A percentile compares a stretch with the other conserved stretches of the same genome.
These are phyloP conservation scores for Heptranchias perlo DNA, from an alignment of 2,113 vertebrate species.

Conservation along the genomic window DNA sequence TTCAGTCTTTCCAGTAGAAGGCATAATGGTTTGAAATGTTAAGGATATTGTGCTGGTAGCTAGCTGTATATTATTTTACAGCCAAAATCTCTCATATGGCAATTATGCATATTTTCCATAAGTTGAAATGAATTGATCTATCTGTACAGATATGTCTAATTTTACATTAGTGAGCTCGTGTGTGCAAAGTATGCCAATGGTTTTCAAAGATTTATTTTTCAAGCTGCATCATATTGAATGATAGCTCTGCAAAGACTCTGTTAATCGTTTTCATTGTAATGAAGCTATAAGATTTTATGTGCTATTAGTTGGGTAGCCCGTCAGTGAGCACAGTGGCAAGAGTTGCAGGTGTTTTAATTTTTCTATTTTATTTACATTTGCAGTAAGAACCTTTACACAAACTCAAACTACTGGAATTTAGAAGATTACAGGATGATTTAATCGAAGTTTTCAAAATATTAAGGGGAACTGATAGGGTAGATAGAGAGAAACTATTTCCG, in stretches of 20 bases:
- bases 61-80: background rate
- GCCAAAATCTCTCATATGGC: background rate
- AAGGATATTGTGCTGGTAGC: background rate
- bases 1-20: background rate
- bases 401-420: too few species aligned
- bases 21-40: background rate
- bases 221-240: background rate
- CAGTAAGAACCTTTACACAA: background rate
- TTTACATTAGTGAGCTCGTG: background rate
- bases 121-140: background rate
- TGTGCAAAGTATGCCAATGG: background rate
- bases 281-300: background rate
- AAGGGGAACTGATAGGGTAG: too few species aligned
- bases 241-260: background rate
- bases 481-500: too few species aligned
- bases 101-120: background rate
- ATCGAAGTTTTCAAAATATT: too few species aligned
- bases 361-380: background rate
- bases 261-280: background rate
- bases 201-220: background rate
- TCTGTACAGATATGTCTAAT: background rate
- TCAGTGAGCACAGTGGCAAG: background rate
- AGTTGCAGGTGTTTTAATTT: background rate
- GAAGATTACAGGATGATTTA: too few species aligned
- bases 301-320: background rate